Evolutionary conservation across 2,888 invertebrate genomes (phyloP), one percentile per base, ranked within the genome.

Genomic region (Oxytorus armatus): DNA sequence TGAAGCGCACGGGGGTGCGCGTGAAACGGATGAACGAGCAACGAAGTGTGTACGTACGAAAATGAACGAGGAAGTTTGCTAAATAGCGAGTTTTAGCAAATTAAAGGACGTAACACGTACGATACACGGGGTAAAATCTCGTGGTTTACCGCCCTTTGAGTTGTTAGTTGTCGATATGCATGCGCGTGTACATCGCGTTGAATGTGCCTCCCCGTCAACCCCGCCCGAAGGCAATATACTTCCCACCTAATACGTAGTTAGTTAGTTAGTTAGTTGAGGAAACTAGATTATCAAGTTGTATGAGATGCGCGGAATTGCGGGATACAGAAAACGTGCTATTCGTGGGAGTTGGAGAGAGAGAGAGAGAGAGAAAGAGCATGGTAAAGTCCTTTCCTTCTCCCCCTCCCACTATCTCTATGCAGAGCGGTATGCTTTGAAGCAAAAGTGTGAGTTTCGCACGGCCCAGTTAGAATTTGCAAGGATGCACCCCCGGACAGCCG

Each of bases 221-320:
- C 75, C 10, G 23, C 74, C 57, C 72, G 29, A 44, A 57, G 61
- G 70, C 72, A 73, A 75, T 76, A 75, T 78, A 63, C 76, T 66
- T 77, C 63, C 23, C 55, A 70, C 65, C 77, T 79, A 57, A 79
- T 79, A 81, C 81, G 81, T 76, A 81, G 81, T 82, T 77, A 79
- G 82, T 79, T 78, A 79, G 82, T 79, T 78, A 63, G 68, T 82
- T 70, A 69, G 78, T 72, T 77, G 75, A 70, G 73, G 39, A 75
- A 79, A 72, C 75, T 72, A 69, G 72, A 79, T 79, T 82, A 79
- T 79, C 75, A 79, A 79, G 75, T 79, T 79, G 44, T 61, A 69
- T 65, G 75, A 69, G 63, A 49, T 49, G 68, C 36, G 69, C 57
- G 63, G 53, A 68, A 36, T 61, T 39, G 69, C 44, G 53, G 8